Evolutionary conservation across 1,140 invertebrate species (phyloP).

Genomic region (Dendroctonus ponderosae): DNA sequence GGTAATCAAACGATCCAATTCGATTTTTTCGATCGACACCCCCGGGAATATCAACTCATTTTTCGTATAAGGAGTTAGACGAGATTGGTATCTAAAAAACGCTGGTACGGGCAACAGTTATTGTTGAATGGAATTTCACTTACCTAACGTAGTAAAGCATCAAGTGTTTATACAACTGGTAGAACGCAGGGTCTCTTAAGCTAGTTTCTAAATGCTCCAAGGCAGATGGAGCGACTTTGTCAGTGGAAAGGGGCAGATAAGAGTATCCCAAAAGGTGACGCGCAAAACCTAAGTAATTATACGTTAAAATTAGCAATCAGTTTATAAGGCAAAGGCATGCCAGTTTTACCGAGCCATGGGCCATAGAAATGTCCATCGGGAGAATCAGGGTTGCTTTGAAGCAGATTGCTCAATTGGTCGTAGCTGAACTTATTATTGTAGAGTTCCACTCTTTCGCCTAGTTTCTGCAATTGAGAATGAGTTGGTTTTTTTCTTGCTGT

Average conservation of each 20-base stretch:
- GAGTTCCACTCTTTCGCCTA: conserved; percentile 56
- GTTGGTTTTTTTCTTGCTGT: neutral
- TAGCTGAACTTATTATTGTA: conserved; percentile 55
- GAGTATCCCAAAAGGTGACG: conserved; percentile 60
- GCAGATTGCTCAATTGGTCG: conserved; percentile 64
- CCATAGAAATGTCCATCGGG: conserved; percentile 65
- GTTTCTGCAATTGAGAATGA: conserved; percentile 44
- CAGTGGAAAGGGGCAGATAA: conserved; percentile 35
- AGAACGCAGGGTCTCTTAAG: conserved; percentile 67
- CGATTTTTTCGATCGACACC: conserved; percentile 63
- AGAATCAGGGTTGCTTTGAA: conserved; percentile 67
- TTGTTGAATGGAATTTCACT: conserved; percentile 43
- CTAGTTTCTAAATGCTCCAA: conserved; percentile 58
- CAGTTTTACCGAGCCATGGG: conserved; percentile 45
- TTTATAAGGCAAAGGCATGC: neutral
- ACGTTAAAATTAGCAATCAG: neutral
- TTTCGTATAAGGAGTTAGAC: conserved; percentile 58
- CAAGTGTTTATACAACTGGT: conserved; percentile 60
- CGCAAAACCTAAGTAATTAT: conserved; percentile 49
- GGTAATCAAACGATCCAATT: conserved; percentile 64
- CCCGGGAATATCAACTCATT: conserved; percentile 59
- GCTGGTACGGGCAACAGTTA: conserved; percentile 34
- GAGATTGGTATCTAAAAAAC: conserved; percentile 39
- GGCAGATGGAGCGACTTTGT: conserved; percentile 47
- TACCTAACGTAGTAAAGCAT: conserved; percentile 46